These are phyloP conservation scores for Propithecus deckenii DNA, from an alignment of 2,797 vertebrate genomes.

Conservation along the genomic window DNA sequence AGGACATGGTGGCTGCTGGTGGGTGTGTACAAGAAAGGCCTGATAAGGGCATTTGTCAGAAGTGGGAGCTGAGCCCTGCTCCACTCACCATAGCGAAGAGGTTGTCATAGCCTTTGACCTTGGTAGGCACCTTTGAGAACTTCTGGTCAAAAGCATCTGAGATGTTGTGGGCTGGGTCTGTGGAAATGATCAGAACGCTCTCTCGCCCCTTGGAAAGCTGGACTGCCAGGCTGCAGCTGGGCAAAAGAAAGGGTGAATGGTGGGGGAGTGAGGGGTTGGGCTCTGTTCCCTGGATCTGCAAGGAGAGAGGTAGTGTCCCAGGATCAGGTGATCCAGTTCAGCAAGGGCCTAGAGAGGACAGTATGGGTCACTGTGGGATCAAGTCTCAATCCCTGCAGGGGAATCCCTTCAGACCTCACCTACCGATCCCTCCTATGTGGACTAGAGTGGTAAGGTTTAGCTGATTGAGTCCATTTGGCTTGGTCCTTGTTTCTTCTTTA, in stretches of 20 bases:
- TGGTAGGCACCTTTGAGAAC: slow-evolving; percentile 98
- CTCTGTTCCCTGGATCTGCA: not conserved
- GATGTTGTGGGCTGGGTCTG: slow-evolving; percentile 98
- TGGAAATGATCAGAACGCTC: slow-evolving; percentile 98
- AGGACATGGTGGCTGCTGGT: not conserved
- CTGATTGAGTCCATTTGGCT: not conserved
- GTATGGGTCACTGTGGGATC: not conserved
- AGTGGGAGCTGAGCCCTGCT: not conserved
- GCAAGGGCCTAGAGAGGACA: not conserved
- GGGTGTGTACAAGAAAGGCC: not conserved
- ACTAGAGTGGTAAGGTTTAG: not conserved
- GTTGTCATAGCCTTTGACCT: slow-evolving; percentile 97
- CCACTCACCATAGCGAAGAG: slow-evolving; percentile 96
- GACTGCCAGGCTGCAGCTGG: slow-evolving; percentile 95
- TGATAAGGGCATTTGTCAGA: not conserved
- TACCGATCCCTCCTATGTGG: not conserved
- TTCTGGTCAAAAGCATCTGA: slow-evolving; percentile 99
- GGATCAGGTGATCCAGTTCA: not conserved
- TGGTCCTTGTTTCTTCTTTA: not conserved
- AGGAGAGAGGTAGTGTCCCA: not conserved
- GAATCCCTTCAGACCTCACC: not conserved
- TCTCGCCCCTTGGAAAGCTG: slow-evolving; percentile 94
- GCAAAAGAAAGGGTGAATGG: not conserved
- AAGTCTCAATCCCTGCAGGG: not conserved
- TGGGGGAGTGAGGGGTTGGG: not conserved